Evolutionary conservation across 2,888 invertebrate species (phyloP).

Genomic region (Drosophila borborema): DNA sequence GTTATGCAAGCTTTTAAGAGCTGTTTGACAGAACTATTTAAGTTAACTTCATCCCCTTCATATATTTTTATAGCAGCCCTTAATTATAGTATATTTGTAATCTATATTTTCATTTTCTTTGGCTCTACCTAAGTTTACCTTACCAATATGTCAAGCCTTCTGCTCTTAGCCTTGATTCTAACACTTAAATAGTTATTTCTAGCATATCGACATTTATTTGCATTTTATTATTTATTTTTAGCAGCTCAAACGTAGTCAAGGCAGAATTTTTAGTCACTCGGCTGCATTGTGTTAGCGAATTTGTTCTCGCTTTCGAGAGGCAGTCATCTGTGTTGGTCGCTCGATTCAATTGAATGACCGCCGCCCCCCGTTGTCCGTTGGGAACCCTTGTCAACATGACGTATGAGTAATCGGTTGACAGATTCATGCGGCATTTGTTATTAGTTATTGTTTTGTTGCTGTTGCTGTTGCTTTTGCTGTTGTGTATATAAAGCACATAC

Average conservation of each 20-base stretch:
- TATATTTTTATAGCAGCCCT: neutral
- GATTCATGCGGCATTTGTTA: slow-evolving; percentile 57
- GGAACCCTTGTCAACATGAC: slow-evolving; percentile 34
- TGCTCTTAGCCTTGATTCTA: neutral
- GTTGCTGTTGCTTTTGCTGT: no score
- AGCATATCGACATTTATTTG: neutral
- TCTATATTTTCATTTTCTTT: neutral
- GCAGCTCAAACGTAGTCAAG: no score
- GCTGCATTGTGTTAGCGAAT: slow-evolving; percentile 32
- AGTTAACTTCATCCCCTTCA: neutral
- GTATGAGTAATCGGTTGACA: slow-evolving; percentile 62
- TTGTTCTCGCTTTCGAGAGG: slow-evolving; percentile 10
- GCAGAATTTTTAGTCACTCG: neutral
- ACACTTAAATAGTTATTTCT: neutral
- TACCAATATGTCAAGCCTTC: neutral
- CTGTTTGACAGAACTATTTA: slow-evolving; percentile 15
- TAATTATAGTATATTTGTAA: neutral
- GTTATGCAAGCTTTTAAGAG: slow-evolving; percentile 8
- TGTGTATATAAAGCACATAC: slow-evolving; percentile 6
- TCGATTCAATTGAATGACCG: slow-evolving; percentile 46
- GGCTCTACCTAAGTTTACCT: neutral
- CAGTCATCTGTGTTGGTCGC: slow-evolving; percentile 41
- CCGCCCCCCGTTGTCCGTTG: neutral
- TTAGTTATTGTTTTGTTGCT: slow-evolving; percentile 62
- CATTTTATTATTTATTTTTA: neutral